phyloP scores from a whole-genome alignment of 1,140 invertebrate genomes.

The Drosophila nasuta region DNA sequence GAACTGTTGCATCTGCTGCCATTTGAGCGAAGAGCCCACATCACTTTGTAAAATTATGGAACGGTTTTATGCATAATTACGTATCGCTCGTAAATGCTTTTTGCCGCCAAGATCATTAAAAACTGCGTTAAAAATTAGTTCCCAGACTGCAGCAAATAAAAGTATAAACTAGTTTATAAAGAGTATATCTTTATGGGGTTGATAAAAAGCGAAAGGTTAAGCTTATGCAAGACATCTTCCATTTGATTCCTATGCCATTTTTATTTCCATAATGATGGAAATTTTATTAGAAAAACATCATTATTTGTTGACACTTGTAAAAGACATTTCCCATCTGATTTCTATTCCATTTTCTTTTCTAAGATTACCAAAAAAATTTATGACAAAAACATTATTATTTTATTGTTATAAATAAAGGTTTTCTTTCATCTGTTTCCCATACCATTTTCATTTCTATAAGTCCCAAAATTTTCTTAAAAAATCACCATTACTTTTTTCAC shows the following conservation, averaged over 20 bases:
- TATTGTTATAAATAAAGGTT: too few species aligned
- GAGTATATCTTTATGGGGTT: not conserved
- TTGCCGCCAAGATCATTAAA: not conserved
- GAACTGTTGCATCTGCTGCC: conserved; percentile 37
- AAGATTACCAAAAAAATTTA: too few species aligned
- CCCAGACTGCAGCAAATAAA: conserved; percentile 1
- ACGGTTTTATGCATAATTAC: conserved; percentile 30
- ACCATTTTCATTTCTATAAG: not conserved
- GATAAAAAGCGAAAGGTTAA: conserved; percentile 5
- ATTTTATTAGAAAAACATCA: too few species aligned
- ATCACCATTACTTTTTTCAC: not conserved
- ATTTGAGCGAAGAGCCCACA: conserved; percentile 39
- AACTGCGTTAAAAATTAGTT: conserved; percentile 7
- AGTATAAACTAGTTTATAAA: conserved; percentile 4
- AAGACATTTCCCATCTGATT: too few species aligned
- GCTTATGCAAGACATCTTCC: not conserved
- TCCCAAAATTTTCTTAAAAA: not conserved
- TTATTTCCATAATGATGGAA: not conserved
- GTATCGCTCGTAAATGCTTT: not conserved
- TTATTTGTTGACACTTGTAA: too few species aligned
- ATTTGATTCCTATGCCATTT: not conserved
- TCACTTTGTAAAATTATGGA: conserved; percentile 1
- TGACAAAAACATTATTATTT: too few species aligned
- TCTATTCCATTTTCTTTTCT: not conserved
- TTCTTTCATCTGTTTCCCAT: not conserved